Conservation (phyloP, 2,888 invertebrate genomes). For the Ethmia dodecea region DNA sequence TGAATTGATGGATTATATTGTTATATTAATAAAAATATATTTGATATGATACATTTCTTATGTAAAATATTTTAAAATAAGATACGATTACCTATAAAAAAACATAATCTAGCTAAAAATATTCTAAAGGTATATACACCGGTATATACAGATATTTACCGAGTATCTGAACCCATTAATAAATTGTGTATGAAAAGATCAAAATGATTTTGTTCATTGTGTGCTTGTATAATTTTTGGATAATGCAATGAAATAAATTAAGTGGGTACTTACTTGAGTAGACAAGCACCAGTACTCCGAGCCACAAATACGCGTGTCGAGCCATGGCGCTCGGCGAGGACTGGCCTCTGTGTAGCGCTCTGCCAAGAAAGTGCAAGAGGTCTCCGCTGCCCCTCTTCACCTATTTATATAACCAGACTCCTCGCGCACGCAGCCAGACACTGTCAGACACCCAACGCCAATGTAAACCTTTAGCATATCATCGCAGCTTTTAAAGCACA, state of each 20-base stretch:
- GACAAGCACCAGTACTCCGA: constrained; percentile 65
- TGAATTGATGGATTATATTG: too few species aligned
- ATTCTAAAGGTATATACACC: too few species aligned
- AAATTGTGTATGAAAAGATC: too few species aligned
- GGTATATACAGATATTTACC: too few species aligned
- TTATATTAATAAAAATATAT: too few species aligned
- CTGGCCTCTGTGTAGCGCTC: constrained; percentile 59
- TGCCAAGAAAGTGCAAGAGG: constrained; percentile 72
- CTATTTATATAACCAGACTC: constrained; percentile 72
- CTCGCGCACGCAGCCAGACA: constrained; percentile 42
- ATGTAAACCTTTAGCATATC: constrained; percentile 41
- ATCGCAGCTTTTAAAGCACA: constrained; percentile 55
- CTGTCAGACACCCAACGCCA: constrained; percentile 42
- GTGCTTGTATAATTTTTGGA: too few species aligned
- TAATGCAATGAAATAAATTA: too few species aligned
- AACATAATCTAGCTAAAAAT: background rate
- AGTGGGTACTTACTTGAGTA: constrained; percentile 68
- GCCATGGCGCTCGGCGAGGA: constrained; percentile 74
- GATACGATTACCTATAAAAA: background rate
- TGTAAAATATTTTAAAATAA: background rate
- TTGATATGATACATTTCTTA: too few species aligned
- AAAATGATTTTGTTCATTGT: too few species aligned
- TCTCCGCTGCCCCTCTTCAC: constrained; percentile 72
- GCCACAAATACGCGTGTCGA: constrained; percentile 72
- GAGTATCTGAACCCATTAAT: too few species aligned